Evolutionary conservation across 2,888 invertebrate genomes (phyloP).

Genomic region (Melanchra persicariae): DNA sequence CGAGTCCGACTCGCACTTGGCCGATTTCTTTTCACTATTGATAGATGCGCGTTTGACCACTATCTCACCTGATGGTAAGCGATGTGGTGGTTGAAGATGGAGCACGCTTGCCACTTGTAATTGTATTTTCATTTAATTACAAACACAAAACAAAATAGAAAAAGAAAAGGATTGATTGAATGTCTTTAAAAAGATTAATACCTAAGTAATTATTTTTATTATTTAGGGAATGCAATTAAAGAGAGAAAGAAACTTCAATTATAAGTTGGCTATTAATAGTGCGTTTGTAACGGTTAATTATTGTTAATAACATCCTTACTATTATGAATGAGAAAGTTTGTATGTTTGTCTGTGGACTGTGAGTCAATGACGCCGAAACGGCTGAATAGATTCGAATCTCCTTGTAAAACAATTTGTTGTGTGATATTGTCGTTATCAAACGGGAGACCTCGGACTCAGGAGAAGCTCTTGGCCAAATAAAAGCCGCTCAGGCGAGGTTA

Average conservation of each 20-base stretch:
- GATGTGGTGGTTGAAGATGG: too few relatives aligned
- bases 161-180: slow-evolving; percentile 5
- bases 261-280: not conserved
- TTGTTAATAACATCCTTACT: slow-evolving; percentile 8
- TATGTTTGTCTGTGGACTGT: not conserved
- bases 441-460: too few relatives aligned
- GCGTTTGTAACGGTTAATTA: slow-evolving; percentile 11
- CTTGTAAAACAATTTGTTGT: not conserved
- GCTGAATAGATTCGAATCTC: not conserved
- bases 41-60: too few relatives aligned
- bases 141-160: too few relatives aligned
- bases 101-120: too few relatives aligned
- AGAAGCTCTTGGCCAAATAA: too few relatives aligned
- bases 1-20: too few relatives aligned
- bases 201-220: slow-evolving; percentile 1
- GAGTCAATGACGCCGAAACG: not conserved
- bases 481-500: too few relatives aligned
- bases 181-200: not conserved
- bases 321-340: not conserved
- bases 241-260: not conserved
- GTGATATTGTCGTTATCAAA: too few relatives aligned
- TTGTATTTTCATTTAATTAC: not conserved
- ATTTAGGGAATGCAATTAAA: slow-evolving; percentile 18
- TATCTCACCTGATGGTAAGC: too few relatives aligned
- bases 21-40: too few relatives aligned